Percentiles rank a stretch among this genome's conserved stretches.
Conservation (phyloP, 2,888 invertebrate genomes). For the Eupithecia abbreviata region DNA sequence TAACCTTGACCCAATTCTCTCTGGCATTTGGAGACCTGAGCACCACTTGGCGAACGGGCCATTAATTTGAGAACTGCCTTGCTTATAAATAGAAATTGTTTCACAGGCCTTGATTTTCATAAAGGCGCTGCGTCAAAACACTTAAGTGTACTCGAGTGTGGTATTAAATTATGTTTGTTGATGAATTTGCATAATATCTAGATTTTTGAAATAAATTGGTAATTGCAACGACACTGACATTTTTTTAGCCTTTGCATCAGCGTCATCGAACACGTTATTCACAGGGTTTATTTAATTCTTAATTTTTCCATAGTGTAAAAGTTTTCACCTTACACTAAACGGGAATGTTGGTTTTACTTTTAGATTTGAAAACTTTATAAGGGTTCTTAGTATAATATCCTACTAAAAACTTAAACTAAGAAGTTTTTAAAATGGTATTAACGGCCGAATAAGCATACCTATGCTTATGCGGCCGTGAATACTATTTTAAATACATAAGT, state of each 20-base stretch:
- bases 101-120: constrained; percentile 3
- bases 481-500: too few relatives aligned
- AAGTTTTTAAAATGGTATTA: too few relatives aligned
- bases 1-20: constrained; percentile 23
- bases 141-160: neutral
- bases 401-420: too few relatives aligned
- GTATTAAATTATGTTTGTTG: neutral
- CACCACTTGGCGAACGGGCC: neutral
- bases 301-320: neutral
- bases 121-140: neutral
- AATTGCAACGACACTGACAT: neutral
- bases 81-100: constrained; percentile 1
- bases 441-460: too few relatives aligned
- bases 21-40: constrained; percentile 14
- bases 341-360: neutral
- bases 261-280: neutral
- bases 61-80: neutral
- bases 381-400: too few relatives aligned
- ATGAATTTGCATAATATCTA: neutral
- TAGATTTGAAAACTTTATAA: neutral
- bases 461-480: too few relatives aligned
- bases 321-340: neutral
- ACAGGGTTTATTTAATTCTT: neutral
- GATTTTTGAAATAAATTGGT: neutral
- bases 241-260: neutral